phyloP scores from a whole-genome alignment of 2,888 invertebrate species.

The Petrolisthes cinctipes region DNA sequence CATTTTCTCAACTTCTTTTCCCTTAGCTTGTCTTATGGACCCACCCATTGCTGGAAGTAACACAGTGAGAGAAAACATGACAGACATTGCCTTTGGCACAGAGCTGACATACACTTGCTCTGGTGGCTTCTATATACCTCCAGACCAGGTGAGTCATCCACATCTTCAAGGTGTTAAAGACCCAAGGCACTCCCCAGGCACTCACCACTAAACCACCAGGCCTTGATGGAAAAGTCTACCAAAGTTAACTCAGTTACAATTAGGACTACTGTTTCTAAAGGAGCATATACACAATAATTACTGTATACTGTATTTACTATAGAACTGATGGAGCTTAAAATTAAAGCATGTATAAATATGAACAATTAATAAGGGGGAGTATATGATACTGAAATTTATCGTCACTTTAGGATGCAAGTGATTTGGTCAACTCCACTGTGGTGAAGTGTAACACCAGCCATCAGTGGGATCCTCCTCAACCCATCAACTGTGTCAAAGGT shows the following conservation, averaged over 20 bases:
- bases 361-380: too few species aligned
- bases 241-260: too few species aligned
- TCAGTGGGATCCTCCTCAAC: constrained; percentile 2
- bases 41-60: neutral
- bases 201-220: too few species aligned
- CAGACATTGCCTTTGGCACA: neutral
- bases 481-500: neutral
- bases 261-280: too few species aligned
- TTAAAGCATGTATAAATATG: too few species aligned
- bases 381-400: neutral
- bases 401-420: neutral
- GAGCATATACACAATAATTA: too few species aligned
- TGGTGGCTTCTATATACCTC: neutral
- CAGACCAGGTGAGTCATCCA: neutral
- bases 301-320: too few species aligned
- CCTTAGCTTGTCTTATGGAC: neutral
- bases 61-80: neutral
- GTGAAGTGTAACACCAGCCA: constrained; percentile 7
- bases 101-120: neutral
- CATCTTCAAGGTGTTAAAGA: too few species aligned
- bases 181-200: too few species aligned
- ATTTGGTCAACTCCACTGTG: neutral
- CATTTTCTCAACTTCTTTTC: neutral
- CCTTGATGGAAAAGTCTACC: too few species aligned
- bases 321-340: too few species aligned